These are phyloP conservation scores for Phyto melanocephala DNA, from an alignment of 2,888 invertebrate genomes.

Conservation along the genomic window DNA sequence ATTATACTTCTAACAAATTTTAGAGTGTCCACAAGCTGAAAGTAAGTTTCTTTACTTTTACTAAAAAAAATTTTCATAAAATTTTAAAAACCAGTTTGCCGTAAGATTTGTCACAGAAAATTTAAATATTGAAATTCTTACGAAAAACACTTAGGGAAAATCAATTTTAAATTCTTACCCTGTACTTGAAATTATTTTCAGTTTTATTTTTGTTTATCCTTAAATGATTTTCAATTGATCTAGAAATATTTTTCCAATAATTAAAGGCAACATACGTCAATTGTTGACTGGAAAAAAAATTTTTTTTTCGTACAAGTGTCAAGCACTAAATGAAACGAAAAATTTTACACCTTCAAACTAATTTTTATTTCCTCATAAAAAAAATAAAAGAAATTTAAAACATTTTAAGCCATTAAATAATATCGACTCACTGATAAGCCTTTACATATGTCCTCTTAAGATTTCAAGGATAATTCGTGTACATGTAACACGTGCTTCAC, in stretches of 20 bases:
- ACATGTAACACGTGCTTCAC: constrained; percentile 46
- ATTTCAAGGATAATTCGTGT: constrained; percentile 55
- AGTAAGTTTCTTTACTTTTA: no score
- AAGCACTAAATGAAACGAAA: background rate
- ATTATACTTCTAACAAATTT: no score
- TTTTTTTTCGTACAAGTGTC: constrained; percentile 25
- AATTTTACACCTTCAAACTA: constrained; percentile 22
- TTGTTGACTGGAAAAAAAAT: background rate
- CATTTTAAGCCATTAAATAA: constrained; percentile 12
- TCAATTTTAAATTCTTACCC: no score
- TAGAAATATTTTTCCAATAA: background rate
- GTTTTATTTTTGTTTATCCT: no score
- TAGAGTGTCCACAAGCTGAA: no score
- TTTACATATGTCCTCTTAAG: constrained; percentile 57
- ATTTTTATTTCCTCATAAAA: background rate
- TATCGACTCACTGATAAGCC: constrained; percentile 50
- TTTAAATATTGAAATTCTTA: no score
- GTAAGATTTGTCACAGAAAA: no score
- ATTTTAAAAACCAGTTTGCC: no score
- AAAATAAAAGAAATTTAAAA: background rate
- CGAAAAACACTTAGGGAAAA: no score
- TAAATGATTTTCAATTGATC: constrained; percentile 3
- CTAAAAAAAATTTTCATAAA: no score
- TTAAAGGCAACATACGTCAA: constrained; percentile 12
- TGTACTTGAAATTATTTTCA: no score